Evolutionary conservation across 2,797 vertebrate species (phyloP), one percentile per base, ranked within the genome.

Genomic region (Diglossa cyanea): DNA sequence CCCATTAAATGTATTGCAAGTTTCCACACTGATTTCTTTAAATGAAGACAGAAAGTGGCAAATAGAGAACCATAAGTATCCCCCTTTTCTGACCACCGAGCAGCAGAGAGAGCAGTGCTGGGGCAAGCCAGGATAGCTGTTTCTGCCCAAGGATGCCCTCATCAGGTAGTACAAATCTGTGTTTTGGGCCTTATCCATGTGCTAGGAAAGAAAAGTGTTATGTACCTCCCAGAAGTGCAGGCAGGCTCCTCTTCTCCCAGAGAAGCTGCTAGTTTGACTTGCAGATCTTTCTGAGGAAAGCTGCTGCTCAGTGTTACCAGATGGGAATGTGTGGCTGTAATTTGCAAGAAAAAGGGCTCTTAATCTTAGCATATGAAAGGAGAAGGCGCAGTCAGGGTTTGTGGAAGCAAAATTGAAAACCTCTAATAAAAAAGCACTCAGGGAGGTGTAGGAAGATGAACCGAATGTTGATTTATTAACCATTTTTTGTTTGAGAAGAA

Each of bases 281-380:
- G 6, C 42, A n/a, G 25, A 70, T 92, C 63, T 19, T 90, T 75
- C 51, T 73, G 60, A 83, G 24, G 55, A 78, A 70, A 80, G 57
- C 86, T 72, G 83, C 79, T 62, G 9, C 70, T 67, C 58, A 28
- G 40, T 61, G 60, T 75, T 51, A 54, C 74, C 93, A 95, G 89
- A 89, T 95, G 89, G 60, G 53, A 42, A 66, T 87, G 51, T 76
- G 53, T 2, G 10, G 28, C 92, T 92, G 45, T 79, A 82, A 92
- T 95, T 76, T 87, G 74, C 18, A 28, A 74, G 33, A 83, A 51
- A 70, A 47, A 50, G 16, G 4, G 9, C 40, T 77, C 67, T 95
- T 85, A 50, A 76, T 95, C 72, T 96, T 91, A 88, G 65, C 91
- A 83, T 93, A 86, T 91, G 91, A 94, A 96, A 95, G 72, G 57